Percentiles rank a stretch among this genome's conserved stretches.
phyloP scores from a whole-genome alignment of 2,888 invertebrate species.

The Bombylius discolor region DNA sequence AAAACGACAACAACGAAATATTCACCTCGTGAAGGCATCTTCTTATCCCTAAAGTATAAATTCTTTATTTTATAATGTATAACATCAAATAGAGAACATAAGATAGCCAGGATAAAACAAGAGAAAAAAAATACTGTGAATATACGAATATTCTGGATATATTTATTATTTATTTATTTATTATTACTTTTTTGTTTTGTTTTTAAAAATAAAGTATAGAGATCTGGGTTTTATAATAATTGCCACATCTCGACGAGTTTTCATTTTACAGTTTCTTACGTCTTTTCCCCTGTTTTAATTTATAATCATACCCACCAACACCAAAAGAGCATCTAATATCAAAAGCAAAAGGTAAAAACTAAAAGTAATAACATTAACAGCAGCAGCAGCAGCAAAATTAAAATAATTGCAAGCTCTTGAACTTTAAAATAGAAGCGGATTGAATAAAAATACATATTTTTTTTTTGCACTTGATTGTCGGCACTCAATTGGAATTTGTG shows the following conservation, averaged over 20 bases:
- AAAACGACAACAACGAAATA: background rate
- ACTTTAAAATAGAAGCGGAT: constrained; percentile 7
- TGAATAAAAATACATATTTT: background rate
- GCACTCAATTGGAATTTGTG: constrained; percentile 6
- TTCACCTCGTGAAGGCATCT: background rate
- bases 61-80: too few species aligned
- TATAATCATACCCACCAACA: background rate
- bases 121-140: too few species aligned
- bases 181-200: too few species aligned
- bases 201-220: too few species aligned
- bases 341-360: too few species aligned
- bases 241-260: constrained; percentile 13
- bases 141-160: too few species aligned
- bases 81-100: too few species aligned
- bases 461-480: constrained; percentile 4
- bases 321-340: too few species aligned
- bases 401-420: constrained; percentile 13
- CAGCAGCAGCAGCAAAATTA: constrained; percentile 6
- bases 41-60: too few species aligned
- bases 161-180: too few species aligned
- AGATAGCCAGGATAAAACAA: too few species aligned
- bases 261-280: constrained; percentile 8
- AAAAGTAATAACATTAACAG: too few species aligned
- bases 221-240: constrained; percentile 5
- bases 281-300: constrained; percentile 1